Evolutionary conservation across 2,113 vertebrate species (phyloP), one percentile per base, ranked within the genome.

Genomic region (Phocoena phocoena): DNA sequence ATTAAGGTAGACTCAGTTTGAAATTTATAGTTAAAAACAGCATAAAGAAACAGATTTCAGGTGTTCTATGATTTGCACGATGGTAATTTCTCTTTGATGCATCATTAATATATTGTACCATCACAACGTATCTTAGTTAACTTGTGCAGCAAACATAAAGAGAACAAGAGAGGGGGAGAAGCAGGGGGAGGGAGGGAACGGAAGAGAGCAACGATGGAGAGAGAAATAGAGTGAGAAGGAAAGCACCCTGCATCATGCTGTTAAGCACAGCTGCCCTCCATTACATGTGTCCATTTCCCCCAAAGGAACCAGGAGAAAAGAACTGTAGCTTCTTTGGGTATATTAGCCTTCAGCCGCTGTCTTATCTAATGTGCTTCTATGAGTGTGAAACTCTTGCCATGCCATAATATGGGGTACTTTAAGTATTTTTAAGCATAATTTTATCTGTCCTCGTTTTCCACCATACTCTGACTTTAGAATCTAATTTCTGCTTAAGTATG

Each of bases 351-450:
- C 68, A 14, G 23, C 21, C 1, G 6, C 17, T 31, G 1, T 55
- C 33, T 90, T 38, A 4, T 31, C 18, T 38, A 44, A 10, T 58
- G 47, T 60, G 2, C 1, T 18, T 74, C 23, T 90, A 18, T 84
- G 9, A 55, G 33, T 93, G 17, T 80, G 18, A 85, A 63, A 18
- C 10, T 68, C 7, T 58, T 26, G 0, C 79, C 50, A 83, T 90
- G 23, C 80, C 89, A 67, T 62, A 87, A 62, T 41, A 83, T 68
- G 28, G 17, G 8, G 9, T 1, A 62, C 41, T 20, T 86, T 55
- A 83, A 92, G 81, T 70, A 82, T 70, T 92, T 60, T 79, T 31
- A 94, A 73, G n/a, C 47, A 25, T 67, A 31, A 62, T 73, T 96
- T 95, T 73, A 86, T 47, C 62, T 73, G 17, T 2, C 71, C 17